Evolutionary conservation across 2,113 vertebrate genomes (phyloP), one percentile per base, ranked within the genome.

Genomic region (Pao palembangensis): DNA sequence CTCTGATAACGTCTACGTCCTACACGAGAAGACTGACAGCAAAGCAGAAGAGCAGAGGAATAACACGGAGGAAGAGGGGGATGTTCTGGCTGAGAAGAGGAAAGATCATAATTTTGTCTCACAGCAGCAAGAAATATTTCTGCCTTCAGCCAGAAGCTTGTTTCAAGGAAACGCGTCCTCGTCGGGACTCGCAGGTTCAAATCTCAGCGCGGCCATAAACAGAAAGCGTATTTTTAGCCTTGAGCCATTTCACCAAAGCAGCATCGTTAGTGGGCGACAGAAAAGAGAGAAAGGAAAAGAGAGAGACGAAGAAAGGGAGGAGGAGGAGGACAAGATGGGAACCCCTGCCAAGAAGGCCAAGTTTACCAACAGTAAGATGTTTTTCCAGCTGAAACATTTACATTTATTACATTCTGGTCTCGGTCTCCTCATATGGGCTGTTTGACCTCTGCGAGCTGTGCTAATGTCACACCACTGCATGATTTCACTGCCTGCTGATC

Each of bases 241-340:
- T 61, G 76, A 83, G 47, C 76, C 83, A 2, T 83, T 81, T 16
- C 83, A 83, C 42, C 80, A 83, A 73, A 83, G 78, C 73, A 83
- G 76, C 73, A 76, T 83, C 66, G 14, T 28, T 51, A 64, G 73
- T 51, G 55, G 75, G 42, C 67, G 77, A 2, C 56, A 51, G 64
- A 81, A 83, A 73, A 75, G 76, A 63, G 76, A 59, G 31, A 59
- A 67, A 52, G 68, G 66, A 42, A 69, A 69, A 8, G 49, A 65
- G 21, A 7, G 15, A 46, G 48, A 25, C n/a, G 23, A 42, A 4
- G 62, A 57, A 2, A 54, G 49, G 4, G 2, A 3, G 50, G 51
- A 61, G 18, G 74, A 69, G 8, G 65, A 64, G 5, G 55, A 55
- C 3, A 6, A 4, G 50, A 44, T 0, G 0, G 62, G 25, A 46